These are phyloP conservation scores for Myzus persicae DNA, from an alignment of 1,140 invertebrate species.

Conservation along the genomic window DNA sequence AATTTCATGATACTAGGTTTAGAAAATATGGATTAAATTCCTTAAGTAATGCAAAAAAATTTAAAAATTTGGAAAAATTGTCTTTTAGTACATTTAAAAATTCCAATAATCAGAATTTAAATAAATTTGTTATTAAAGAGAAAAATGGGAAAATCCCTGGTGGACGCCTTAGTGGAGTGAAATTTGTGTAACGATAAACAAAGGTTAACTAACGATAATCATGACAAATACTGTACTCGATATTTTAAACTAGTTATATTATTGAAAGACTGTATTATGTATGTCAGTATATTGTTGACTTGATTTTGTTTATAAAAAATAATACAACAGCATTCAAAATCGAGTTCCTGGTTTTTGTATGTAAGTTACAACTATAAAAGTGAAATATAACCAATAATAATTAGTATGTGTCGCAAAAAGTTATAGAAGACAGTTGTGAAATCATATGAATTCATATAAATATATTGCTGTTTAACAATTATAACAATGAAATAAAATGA, in stretches of 20 bases:
- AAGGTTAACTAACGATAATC: not conserved
- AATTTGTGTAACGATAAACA: not conserved
- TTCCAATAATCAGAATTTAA: no score
- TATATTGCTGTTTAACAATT: not conserved
- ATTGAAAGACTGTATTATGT: not conserved
- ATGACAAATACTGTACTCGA: not conserved
- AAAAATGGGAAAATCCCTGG: no score
- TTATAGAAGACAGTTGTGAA: not conserved
- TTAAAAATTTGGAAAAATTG: no score
- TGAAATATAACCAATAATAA: not conserved
- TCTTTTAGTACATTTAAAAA: no score
- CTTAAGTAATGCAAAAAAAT: no score
- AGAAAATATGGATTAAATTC: no score
- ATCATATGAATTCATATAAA: not conserved
- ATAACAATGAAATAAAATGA: not conserved
- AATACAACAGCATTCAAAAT: not conserved
- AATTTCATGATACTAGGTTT: no score
- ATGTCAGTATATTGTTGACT: not conserved
- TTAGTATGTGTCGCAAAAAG: no score
- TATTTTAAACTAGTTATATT: not conserved
- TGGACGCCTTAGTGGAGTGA: not conserved
- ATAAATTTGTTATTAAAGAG: no score
- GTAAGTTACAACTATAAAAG: not conserved
- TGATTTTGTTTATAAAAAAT: not conserved
- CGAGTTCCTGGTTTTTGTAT: not conserved